Evolutionary conservation across 1,140 invertebrate species (phyloP), one percentile per base, ranked within the genome.

Genomic region (Marisa cornuarietis): DNA sequence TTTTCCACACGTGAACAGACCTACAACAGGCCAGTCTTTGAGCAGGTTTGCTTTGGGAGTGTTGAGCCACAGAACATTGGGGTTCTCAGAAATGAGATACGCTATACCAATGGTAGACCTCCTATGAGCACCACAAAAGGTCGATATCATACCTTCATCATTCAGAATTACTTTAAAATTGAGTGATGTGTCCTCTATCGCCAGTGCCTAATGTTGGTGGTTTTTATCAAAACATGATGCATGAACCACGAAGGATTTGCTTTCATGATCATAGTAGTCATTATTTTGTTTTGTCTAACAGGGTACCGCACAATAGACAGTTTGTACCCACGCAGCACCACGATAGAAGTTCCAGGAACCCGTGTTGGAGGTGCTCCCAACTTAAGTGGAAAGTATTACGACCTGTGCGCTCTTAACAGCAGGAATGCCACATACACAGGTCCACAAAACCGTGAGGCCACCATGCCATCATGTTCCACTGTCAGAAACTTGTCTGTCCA

Each of bases 301-400:
- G 88, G 88, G 74, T 89, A 88, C 74, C 83, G 85, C 63, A 89
- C 88, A 11, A 85, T 89, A 76, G 88, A 89, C 79, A 88, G 85
- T 61, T 68, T 89, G 24, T 89, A 87, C 76, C 87, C 88, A 49
- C 83, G 85, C 20, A 83, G 83, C 49, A 86, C 81, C 52, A 84
- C 83, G 13, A 82, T 84, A 76, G 78, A 81, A 69, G 78, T 78
- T 14, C 83, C 83, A 61, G 76, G 79, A 26, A 72, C 75, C 3
- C 71, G 84, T 22, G 42, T 80, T 22, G 74, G 82, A 8, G 83
- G 80, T 26, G 31, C 31, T 0, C 79, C 78, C 13, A 42, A 62
- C 16, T 71, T 51, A 65, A 88, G 83, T 54, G 73, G 79, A 11
- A 79, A 82, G 10, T 74, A 88, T 16, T 24, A 83, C 22, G 82